Evolutionary conservation across 1,140 invertebrate genomes (phyloP).

Genomic region (Catajapyx aquilonaris): DNA sequence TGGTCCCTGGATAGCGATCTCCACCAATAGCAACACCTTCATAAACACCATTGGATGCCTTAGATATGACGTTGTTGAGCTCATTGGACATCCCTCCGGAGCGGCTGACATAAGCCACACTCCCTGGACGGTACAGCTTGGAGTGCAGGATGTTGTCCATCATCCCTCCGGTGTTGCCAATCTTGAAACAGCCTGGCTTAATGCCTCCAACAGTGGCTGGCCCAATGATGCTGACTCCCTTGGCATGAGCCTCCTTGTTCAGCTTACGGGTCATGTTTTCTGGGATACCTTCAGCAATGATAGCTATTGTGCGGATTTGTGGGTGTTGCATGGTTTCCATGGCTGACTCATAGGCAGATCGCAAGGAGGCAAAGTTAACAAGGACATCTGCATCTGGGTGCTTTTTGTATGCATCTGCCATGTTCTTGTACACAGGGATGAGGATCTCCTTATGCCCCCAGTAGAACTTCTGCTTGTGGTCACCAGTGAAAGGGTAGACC

Average conservation of each 20-base stretch:
- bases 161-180: conserved; percentile 99
- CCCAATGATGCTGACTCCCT: conserved; percentile 71
- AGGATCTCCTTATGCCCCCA: conserved; percentile 98
- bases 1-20: conserved; percentile 94
- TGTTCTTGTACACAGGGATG: conserved; percentile 90
- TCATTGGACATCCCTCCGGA: conserved; percentile 99
- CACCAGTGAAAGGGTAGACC: conserved; percentile 95
- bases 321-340: conserved; percentile 80
- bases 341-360: conserved; percentile 94
- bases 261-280: conserved; percentile 94
- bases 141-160: conserved; percentile 98
- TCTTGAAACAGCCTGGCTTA: conserved; percentile 98
- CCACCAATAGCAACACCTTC: conserved; percentile 99
- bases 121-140: conserved; percentile 87
- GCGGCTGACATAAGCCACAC: conserved; percentile 92
- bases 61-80: conserved; percentile 94
- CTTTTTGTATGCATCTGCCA: conserved; percentile 88
- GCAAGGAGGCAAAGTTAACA: conserved; percentile 95
- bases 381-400: conserved; percentile 89
- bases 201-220: conserved; percentile 96
- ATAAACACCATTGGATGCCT: conserved; percentile 89
- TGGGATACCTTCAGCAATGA: conserved; percentile 97
- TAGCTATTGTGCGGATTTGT: conserved; percentile 83
- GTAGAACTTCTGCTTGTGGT: conserved; percentile 99
- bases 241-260: conserved; percentile 64